A percentile compares a stretch with the other conserved stretches of the same genome.
Evolutionary conservation across 2,113 vertebrate species (phyloP).

Genomic region (Oryzias woworae): DNA sequence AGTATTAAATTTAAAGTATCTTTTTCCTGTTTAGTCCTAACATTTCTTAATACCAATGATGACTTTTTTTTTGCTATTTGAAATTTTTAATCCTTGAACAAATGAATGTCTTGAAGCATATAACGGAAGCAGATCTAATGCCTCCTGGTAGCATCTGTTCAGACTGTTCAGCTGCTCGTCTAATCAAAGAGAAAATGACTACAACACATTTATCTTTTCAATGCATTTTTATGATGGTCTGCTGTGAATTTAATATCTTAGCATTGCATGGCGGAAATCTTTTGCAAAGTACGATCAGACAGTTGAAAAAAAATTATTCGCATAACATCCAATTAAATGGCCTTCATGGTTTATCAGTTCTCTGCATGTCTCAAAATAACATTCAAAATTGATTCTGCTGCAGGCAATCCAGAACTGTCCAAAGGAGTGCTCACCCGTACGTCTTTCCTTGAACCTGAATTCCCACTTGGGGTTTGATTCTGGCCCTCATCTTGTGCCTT

Average conservation of each 20-base stretch:
- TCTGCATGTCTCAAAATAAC: constrained; percentile 29
- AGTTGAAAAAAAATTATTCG: constrained; percentile 21
- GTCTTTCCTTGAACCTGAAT: constrained; percentile 53
- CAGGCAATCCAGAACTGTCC: constrained; percentile 46
- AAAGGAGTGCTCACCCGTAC: constrained; percentile 38
- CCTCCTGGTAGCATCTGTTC: neutral
- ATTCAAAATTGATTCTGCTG: constrained; percentile 61
- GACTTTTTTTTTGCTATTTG: too few species aligned
- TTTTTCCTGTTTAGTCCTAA: too few species aligned
- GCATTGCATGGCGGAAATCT: neutral
- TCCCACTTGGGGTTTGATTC: constrained; percentile 46
- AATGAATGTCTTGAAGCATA: too few species aligned
- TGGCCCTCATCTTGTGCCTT: constrained; percentile 54
- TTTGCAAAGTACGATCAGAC: neutral
- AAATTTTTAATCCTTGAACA: too few species aligned
- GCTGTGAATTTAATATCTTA: constrained; percentile 23
- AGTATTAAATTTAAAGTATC: too few species aligned
- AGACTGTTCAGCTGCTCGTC: neutral
- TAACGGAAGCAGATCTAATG: too few species aligned
- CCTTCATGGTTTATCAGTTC: constrained; percentile 29
- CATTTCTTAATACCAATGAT: too few species aligned
- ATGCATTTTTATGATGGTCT: constrained; percentile 17
- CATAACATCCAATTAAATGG: constrained; percentile 56
- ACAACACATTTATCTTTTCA: constrained; percentile 11
- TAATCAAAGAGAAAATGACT: neutral